These are phyloP conservation scores for Drosophila meridiana DNA, from an alignment of 2,888 invertebrate genomes.

Conservation along the genomic window DNA sequence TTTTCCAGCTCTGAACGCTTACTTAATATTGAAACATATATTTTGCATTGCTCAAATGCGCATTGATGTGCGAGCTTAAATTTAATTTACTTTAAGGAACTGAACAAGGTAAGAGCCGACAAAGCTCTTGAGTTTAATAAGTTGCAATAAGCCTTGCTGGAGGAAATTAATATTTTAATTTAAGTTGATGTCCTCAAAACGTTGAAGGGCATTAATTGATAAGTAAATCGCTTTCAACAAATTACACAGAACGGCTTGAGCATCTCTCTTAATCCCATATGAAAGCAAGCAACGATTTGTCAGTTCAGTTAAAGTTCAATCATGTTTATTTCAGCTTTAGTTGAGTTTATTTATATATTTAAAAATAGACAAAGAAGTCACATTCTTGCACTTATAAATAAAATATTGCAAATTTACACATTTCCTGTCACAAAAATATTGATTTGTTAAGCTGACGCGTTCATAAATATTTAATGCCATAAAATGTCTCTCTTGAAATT, in stretches of 20 bases:
- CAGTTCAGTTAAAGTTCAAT: neutral
- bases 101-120: no score
- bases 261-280: neutral
- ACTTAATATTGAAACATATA: conserved; percentile 2
- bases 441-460: neutral
- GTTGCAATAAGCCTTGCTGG: neutral
- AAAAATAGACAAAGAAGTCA: neutral
- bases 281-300: neutral
- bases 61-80: neutral
- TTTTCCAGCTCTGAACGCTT: neutral
- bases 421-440: neutral
- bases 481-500: neutral
- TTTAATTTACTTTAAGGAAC: neutral
- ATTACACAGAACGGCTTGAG: neutral
- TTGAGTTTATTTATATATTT: neutral
- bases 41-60: neutral
- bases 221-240: neutral
- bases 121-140: neutral
- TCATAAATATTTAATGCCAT: neutral
- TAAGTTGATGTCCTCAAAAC: neutral
- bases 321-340: neutral
- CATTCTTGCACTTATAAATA: neutral
- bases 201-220: neutral
- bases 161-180: neutral
- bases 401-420: neutral